Percentiles rank a stretch among this genome's conserved stretches.
Conservation (phyloP, 2,113 vertebrate genomes). For the Vanacampus margaritifer region DNA sequence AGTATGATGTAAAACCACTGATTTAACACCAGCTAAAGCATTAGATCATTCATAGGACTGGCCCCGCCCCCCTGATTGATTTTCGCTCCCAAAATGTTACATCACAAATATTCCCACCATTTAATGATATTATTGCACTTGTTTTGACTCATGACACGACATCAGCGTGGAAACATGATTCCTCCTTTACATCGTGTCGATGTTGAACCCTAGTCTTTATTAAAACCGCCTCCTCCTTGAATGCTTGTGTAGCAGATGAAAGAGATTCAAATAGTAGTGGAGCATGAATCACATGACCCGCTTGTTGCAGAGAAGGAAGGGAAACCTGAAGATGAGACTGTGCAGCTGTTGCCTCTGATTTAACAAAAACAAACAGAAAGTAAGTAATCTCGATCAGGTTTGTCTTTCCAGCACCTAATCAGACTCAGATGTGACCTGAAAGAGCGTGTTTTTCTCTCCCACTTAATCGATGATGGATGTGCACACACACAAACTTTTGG, state of each 20-base stretch:
- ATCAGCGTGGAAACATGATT: background rate
- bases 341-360: background rate
- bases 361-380: background rate
- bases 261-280: background rate
- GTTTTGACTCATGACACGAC: background rate
- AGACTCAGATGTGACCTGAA: background rate
- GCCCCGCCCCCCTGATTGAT: background rate
- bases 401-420: background rate
- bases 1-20: background rate
- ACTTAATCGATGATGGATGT: background rate
- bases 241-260: background rate
- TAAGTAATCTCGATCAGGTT: background rate
- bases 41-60: background rate
- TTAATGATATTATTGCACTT: background rate
- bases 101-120: background rate
- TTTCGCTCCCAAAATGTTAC: background rate
- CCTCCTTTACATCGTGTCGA: background rate
- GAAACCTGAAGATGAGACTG: background rate
- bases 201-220: background rate
- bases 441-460: background rate
- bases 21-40: background rate
- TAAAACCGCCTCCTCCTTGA: background rate
- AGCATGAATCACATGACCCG: background rate
- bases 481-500: background rate
- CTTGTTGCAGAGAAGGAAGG: background rate